Percentiles rank a stretch among this genome's conserved stretches.
These are phyloP conservation scores for Drosophila insularis DNA, from an alignment of 1,140 invertebrate genomes.

Conservation along the genomic window DNA sequence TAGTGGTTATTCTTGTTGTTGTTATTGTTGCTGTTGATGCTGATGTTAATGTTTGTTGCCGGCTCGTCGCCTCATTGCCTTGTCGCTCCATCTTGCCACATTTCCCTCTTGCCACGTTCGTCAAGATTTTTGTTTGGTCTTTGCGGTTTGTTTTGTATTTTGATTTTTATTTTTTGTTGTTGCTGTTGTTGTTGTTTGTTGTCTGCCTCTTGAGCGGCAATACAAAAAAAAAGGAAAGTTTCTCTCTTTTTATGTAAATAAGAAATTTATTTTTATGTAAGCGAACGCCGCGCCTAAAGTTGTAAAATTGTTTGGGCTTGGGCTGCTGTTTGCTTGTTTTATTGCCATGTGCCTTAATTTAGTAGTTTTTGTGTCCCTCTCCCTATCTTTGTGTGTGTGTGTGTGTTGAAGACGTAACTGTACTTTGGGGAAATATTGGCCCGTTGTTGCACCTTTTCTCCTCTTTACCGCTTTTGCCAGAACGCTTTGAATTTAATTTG, in stretches of 20 bases:
- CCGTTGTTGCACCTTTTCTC: constrained; percentile 17
- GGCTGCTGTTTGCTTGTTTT: constrained; percentile 52
- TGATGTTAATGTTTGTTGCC: constrained; percentile 70
- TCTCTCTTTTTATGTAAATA: constrained; percentile 76
- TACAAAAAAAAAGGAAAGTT: constrained; percentile 53
- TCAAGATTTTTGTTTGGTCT: constrained; percentile 41
- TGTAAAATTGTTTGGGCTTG: constrained; percentile 70
- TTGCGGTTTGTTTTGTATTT: constrained; percentile 72
- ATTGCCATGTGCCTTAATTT: constrained; percentile 72
- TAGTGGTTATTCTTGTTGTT: constrained; percentile 61
- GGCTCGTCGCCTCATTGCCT: constrained; percentile 20
- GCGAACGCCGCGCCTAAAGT: constrained; percentile 68
- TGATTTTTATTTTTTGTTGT: constrained; percentile 54
- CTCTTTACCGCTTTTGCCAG: not conserved
- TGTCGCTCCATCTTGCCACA: not conserved
- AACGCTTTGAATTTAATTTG: constrained; percentile 65
- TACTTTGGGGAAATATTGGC: constrained; percentile 52
- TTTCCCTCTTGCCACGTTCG: not conserved
- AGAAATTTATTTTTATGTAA: constrained; percentile 80
- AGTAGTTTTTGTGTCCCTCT: constrained; percentile 54
- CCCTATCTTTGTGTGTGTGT: constrained; percentile 3
- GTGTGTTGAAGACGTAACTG: constrained; percentile 59
- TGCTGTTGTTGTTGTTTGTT: constrained; percentile 35
- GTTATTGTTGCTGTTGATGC: constrained; percentile 49
- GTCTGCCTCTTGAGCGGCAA: constrained; percentile 36